A percentile compares a stretch with the other conserved stretches of the same genome.
Conservation (phyloP, 2,888 invertebrate genomes). For the Atrina japonica region DNA sequence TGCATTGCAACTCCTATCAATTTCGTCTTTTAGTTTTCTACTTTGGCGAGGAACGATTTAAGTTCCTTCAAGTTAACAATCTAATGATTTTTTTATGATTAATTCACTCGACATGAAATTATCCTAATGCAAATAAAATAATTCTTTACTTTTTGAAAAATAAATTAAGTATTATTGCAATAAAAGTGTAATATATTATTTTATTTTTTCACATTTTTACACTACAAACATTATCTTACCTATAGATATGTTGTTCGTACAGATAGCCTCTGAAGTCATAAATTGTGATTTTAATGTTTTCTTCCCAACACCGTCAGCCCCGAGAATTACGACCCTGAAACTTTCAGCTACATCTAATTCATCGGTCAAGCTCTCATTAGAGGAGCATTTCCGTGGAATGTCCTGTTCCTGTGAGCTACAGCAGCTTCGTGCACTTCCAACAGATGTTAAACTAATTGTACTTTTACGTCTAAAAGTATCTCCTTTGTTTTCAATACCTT, state of each 20-base stretch:
- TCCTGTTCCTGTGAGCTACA: conserved; percentile 1
- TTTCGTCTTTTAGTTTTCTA: too few species aligned
- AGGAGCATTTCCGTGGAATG: not conserved
- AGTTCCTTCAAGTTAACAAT: too few species aligned
- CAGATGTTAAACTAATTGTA: conserved; percentile 92
- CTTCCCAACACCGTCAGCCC: conserved; percentile 85
- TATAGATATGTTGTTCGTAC: conserved; percentile 19
- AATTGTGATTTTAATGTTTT: conserved; percentile 87
- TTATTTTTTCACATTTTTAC: too few species aligned
- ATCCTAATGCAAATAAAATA: too few species aligned
- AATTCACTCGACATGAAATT: too few species aligned
- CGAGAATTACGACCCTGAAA: conserved; percentile 30
- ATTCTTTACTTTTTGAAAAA: too few species aligned
- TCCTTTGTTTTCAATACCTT: conserved; percentile 89
- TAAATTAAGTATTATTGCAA: too few species aligned
- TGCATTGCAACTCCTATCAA: too few species aligned
- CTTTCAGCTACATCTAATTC: conserved; percentile 20
- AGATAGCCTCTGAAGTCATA: conserved; percentile 84
- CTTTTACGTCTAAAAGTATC: conserved; percentile 90
- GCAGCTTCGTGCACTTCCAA: conserved; percentile 83
- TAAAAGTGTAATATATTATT: too few species aligned
- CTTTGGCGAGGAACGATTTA: too few species aligned
- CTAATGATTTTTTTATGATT: too few species aligned
- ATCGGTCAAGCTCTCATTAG: not conserved
- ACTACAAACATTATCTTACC: too few species aligned